A percentile compares a stretch with the other conserved stretches of the same genome.
Evolutionary conservation across 2,888 invertebrate species (phyloP).

Genomic region (Abrostola triplasia): DNA sequence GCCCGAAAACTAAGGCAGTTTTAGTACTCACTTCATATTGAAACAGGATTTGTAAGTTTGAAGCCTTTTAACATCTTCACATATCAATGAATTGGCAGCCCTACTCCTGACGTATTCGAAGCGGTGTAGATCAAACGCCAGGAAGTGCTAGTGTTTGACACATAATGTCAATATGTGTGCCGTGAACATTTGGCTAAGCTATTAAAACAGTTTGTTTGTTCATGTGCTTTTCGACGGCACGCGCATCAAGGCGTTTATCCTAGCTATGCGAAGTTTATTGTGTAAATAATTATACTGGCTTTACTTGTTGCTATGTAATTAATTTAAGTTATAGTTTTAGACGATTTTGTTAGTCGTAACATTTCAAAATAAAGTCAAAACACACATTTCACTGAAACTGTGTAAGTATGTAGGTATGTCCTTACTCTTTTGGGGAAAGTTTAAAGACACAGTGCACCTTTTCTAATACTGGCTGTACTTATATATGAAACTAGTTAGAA

Average conservation of each 20-base stretch:
- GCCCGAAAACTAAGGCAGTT: too few relatives aligned
- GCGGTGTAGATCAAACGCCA: conserved; percentile 64
- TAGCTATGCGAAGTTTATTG: conserved; percentile 44
- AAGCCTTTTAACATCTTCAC: background rate
- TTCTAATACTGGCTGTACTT: too few relatives aligned
- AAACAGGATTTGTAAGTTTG: too few relatives aligned
- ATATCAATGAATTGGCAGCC: conserved; percentile 13
- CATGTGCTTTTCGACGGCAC: conserved; percentile 69
- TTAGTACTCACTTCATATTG: too few relatives aligned
- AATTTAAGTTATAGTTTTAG: background rate
- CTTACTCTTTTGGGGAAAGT: too few relatives aligned
- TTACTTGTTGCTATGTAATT: background rate
- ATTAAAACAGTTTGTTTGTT: conserved; percentile 73
- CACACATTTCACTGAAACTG: too few relatives aligned
- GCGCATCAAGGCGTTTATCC: conserved; percentile 50
- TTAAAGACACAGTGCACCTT: too few relatives aligned
- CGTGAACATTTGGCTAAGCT: conserved; percentile 68
- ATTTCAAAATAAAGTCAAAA: too few relatives aligned
- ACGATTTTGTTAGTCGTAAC: background rate
- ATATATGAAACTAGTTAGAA: too few relatives aligned
- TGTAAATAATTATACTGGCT: conserved; percentile 26
- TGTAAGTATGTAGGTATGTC: too few relatives aligned
- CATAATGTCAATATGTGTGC: conserved; percentile 70
- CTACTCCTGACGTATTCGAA: conserved; percentile 25
- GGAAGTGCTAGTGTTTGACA: conserved; percentile 66